These are phyloP conservation scores for Synanthedon formicaeformis DNA, from an alignment of 2,888 invertebrate genomes.

Conservation along the genomic window DNA sequence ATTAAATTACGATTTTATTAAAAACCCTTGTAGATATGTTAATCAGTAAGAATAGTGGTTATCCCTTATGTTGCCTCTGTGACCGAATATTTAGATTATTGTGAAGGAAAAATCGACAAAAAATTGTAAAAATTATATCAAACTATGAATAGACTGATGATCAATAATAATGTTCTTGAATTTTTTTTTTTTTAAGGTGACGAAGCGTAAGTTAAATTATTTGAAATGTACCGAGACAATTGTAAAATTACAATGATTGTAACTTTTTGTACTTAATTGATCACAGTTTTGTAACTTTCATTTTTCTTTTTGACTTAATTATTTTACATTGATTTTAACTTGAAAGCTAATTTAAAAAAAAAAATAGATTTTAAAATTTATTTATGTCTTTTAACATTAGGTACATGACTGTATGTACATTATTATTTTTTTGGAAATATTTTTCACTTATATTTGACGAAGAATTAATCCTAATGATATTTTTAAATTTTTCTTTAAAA, in stretches of 20 bases:
- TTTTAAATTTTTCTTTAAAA: constrained; percentile 31
- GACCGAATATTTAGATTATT: constrained; percentile 44
- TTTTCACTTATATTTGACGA: constrained; percentile 56
- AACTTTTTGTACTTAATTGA: constrained; percentile 61
- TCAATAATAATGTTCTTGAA: constrained; percentile 67
- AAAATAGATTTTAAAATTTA: constrained; percentile 59
- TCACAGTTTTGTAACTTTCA: constrained; percentile 54
- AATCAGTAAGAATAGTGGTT: constrained; percentile 39
- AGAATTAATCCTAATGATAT: constrained; percentile 42
- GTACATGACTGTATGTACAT: constrained; percentile 18
- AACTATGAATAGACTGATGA: constrained; percentile 69
- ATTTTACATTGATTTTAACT: constrained; percentile 4
- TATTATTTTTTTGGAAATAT: constrained; percentile 48
- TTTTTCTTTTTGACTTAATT: constrained; percentile 60
- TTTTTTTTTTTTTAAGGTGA: constrained; percentile 69
- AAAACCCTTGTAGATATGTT: constrained; percentile 44
- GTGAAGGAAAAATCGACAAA: constrained; percentile 55
- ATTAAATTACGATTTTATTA: constrained; percentile 47
- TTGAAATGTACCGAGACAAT: constrained; percentile 38
- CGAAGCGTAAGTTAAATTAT: constrained; percentile 66
- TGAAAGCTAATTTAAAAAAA: constrained; percentile 51
- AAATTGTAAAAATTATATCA: constrained; percentile 65
- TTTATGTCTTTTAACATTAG: constrained; percentile 38
- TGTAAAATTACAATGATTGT: constrained; percentile 32
- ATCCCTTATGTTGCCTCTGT: constrained; percentile 62